A percentile compares a stretch with the other conserved stretches of the same genome.
These are phyloP conservation scores for Syngnathus floridae DNA, from an alignment of 2,113 vertebrate genomes.

Conservation along the genomic window DNA sequence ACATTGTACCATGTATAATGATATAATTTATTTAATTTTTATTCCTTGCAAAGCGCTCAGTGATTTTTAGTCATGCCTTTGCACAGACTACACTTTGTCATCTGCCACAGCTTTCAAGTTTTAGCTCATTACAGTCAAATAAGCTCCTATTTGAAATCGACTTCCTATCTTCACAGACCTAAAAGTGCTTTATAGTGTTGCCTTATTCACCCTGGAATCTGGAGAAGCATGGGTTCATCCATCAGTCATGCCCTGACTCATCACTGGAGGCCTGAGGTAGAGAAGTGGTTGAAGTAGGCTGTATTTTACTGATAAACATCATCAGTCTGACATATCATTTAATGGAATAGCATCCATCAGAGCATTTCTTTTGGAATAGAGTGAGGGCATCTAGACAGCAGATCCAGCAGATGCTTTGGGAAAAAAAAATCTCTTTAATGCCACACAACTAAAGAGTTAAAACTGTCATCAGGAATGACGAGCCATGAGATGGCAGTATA, in stretches of 20 bases:
- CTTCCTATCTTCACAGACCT: background rate
- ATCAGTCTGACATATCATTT: constrained; percentile 5
- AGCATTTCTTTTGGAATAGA: background rate
- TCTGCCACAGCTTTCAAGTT: background rate
- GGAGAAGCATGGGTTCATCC: constrained; percentile 14
- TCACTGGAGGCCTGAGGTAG: constrained; percentile 19
- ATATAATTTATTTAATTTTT: background rate
- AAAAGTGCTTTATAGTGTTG: constrained; percentile 3
- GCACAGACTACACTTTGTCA: background rate
- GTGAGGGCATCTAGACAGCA: background rate
- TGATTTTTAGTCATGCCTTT: background rate
- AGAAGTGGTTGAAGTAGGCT: constrained; percentile 10
- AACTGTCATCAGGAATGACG: too few relatives aligned
- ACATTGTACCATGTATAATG: background rate
- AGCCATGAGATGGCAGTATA: too few relatives aligned
- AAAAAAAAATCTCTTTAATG: background rate
- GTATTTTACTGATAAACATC: constrained; percentile 33
- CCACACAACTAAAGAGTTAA: background rate
- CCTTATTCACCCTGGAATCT: constrained; percentile 17
- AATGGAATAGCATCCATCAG: constrained; percentile 8
- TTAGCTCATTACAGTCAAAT: background rate
- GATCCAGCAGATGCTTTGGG: background rate
- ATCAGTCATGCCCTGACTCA: constrained; percentile 37
- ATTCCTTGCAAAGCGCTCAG: background rate
- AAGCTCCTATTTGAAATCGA: background rate